Evolutionary conservation across 2,888 invertebrate genomes (phyloP).

Genomic region (Cerastis rubricosa): DNA sequence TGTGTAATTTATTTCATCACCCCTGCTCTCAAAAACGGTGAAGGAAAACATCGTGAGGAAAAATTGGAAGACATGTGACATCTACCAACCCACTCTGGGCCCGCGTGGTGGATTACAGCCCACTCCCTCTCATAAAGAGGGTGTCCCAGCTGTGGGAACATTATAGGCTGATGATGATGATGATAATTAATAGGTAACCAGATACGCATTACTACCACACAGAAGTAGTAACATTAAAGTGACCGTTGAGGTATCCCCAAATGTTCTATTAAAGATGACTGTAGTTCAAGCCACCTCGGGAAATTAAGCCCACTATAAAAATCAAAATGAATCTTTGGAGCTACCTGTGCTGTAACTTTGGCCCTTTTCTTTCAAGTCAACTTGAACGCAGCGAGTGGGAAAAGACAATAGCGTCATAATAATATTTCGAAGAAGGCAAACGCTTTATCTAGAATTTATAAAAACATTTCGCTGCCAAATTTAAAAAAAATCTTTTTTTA

Average conservation of each 20-base stretch:
- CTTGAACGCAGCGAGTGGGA: background rate
- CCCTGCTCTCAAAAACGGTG: too few species aligned
- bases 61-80: too few species aligned
- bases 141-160: too few species aligned
- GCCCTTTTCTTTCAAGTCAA: background rate
- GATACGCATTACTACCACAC: slow-evolving; percentile 16
- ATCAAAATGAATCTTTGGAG: background rate
- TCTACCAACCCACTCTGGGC: too few species aligned
- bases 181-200: too few species aligned
- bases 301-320: background rate
- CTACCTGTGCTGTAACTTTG: background rate
- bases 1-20: too few species aligned
- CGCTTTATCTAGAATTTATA: background rate
- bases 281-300: background rate
- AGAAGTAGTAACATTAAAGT: slow-evolving; percentile 9
- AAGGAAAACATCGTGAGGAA: too few species aligned
- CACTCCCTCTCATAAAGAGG: too few species aligned
- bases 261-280: background rate
- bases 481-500: background rate
- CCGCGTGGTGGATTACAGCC: too few species aligned
- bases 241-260: background rate
- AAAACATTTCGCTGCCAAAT: slow-evolving; percentile 21
- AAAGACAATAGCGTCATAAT: slow-evolving; percentile 9
- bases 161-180: too few species aligned
- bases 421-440: slow-evolving; percentile 5